Evolutionary conservation across 1,140 invertebrate genomes (phyloP).

Genomic region (Spodoptera litura): DNA sequence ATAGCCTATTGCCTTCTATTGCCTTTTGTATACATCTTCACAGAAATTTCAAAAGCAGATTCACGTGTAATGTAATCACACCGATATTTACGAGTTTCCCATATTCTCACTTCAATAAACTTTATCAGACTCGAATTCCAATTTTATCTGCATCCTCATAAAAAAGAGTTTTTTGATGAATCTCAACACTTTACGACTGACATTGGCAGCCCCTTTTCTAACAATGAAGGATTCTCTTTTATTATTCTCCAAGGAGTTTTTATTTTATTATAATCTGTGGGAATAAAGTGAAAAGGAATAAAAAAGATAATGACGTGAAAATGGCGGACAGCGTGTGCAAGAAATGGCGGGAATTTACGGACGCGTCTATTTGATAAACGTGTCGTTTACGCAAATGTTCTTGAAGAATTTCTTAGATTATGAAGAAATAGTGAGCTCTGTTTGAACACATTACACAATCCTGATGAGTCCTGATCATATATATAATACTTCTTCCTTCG

Average conservation of each 20-base stretch:
- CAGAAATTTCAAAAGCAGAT: too few relatives aligned
- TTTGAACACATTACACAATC: too few relatives aligned
- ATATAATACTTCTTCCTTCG: too few relatives aligned
- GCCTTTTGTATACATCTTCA: too few relatives aligned
- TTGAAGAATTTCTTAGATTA: too few relatives aligned
- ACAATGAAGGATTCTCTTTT: constrained; percentile 21
- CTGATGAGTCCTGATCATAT: too few relatives aligned
- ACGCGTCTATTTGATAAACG: neutral
- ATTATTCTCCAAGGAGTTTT: constrained; percentile 9
- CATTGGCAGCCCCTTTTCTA: neutral
- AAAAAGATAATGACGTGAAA: constrained; percentile 15
- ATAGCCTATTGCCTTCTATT: too few relatives aligned
- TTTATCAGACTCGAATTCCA: constrained; percentile 16
- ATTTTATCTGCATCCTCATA: constrained; percentile 24
- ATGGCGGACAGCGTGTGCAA: constrained; percentile 14
- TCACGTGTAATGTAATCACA: neutral
- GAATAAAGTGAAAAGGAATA: constrained; percentile 26
- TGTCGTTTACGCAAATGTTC: too few relatives aligned
- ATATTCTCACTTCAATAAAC: constrained; percentile 25
- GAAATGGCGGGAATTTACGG: constrained; percentile 8
- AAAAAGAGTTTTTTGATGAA: constrained; percentile 12
- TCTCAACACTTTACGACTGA: constrained; percentile 10
- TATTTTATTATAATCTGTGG: constrained; percentile 33
- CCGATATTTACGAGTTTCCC: neutral
- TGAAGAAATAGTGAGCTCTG: too few relatives aligned